Conservation (phyloP, 2,113 vertebrate species). For the Orientallactaga bullata region DNA sequence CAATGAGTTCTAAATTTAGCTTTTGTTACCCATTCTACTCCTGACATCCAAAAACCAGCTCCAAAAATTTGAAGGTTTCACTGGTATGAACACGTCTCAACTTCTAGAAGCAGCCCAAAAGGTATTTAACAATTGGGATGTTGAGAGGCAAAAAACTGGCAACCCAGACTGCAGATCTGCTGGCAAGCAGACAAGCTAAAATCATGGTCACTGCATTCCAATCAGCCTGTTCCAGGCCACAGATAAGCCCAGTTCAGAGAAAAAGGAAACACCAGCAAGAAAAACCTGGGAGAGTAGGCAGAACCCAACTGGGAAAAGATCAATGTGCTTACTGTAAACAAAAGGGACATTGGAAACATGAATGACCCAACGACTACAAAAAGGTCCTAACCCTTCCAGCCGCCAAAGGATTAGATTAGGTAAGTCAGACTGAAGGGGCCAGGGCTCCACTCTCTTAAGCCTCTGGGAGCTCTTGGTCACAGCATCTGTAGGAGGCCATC, state of each 20-base stretch:
- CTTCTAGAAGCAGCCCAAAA: neutral
- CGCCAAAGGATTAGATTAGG: no score
- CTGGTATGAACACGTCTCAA: no score
- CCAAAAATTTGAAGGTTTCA: no score
- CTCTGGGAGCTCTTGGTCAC: neutral
- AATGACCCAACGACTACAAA: neutral
- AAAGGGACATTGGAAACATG: neutral
- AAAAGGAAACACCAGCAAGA: no score
- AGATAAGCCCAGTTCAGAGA: no score
- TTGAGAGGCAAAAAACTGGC: neutral
- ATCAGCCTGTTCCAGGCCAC: neutral
- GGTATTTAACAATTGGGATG: neutral
- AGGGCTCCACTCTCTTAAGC: neutral
- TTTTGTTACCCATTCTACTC: no score
- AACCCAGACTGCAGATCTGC: neutral
- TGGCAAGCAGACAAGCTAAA: neutral
- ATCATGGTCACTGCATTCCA: neutral
- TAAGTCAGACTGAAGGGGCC: neutral
- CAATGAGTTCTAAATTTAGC: no score
- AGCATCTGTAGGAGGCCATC: neutral
- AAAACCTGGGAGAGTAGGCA: no score
- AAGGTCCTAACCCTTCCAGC: no score
- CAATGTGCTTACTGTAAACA: neutral
- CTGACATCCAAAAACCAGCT: no score
- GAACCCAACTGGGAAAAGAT: neutral